Conservation (phyloP, 2,888 invertebrate genomes). For the Lycophotia porphyrea region DNA sequence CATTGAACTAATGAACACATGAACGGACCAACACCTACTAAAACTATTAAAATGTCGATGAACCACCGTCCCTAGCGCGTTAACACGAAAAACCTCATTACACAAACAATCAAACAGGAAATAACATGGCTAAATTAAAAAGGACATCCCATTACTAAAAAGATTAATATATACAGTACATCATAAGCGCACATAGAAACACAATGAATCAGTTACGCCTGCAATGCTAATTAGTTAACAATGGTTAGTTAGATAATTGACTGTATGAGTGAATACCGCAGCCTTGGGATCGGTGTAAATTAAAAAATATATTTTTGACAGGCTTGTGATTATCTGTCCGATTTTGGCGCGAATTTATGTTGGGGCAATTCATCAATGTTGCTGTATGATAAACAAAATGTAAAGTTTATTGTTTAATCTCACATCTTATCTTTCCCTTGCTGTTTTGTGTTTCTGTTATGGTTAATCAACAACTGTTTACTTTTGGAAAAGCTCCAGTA, state of each 20-base stretch:
- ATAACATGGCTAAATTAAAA: constrained; percentile 74
- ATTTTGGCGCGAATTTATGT: constrained; percentile 43
- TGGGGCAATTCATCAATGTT: background rate
- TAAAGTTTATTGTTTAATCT: background rate
- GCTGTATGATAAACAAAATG: background rate
- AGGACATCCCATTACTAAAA: constrained; percentile 80
- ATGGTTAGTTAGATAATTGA: constrained; percentile 61
- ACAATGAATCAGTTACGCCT: constrained; percentile 64
- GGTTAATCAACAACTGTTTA: constrained; percentile 1
- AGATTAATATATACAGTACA: constrained; percentile 69
- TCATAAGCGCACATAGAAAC: constrained; percentile 58
- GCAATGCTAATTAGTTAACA: constrained; percentile 67
- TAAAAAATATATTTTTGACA: constrained; percentile 30
- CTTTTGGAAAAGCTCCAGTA: constrained; percentile 5
- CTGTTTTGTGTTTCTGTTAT: background rate
- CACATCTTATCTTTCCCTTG: background rate
- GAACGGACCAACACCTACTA: background rate
- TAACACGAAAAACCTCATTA: constrained; percentile 65
- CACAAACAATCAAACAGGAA: constrained; percentile 77
- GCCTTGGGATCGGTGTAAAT: constrained; percentile 57
- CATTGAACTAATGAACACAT: no score
- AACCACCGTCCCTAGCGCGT: constrained; percentile 47
- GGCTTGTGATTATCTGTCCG: constrained; percentile 5
- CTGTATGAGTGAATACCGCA: constrained; percentile 58
- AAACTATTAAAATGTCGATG: constrained; percentile 62